Base-by-base conservation (phyloP, 2,888 invertebrate genomes). In the Rambutsinella grinnellia region DNA sequence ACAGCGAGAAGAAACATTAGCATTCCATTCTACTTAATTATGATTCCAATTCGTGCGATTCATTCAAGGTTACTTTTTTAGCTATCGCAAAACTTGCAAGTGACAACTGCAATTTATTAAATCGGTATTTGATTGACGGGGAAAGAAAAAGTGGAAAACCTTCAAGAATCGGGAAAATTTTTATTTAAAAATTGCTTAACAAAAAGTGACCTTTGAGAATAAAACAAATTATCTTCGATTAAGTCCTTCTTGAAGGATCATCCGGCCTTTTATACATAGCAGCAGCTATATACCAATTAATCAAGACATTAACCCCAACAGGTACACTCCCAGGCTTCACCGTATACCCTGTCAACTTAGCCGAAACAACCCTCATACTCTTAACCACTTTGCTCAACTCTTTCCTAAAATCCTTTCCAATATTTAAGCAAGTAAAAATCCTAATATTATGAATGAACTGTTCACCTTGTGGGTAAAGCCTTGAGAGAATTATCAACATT, bases 211-310 rank as follows among this genome's bases (percentile, higher is more conserved):
- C n/a, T n/a, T n/a, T n/a, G n/a, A n/a, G n/a, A n/a, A n/a, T n/a
- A n/a, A n/a, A n/a, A n/a, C n/a, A n/a, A n/a, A n/a, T n/a, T n/a
- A n/a, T 36, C 36, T 10, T 49, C n/a, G 6, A 36, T 68, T 72
- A 79, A 44, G 76, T 76, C 51, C 78, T 24, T 44, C 78, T 53
- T n/a, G 66, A 27, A 5, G 76, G 77, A 23, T 81, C 80, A 46
- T 72, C 71, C 1, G 80, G 80, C 28, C 80, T 49, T 24, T 81
- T 72, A 76, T 77, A 81, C 80, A 81, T 81, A 23, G 80, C 80
- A 6, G 80, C 80, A 3, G 65, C 65, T 49, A 81, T 81, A 46
- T 78, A 78, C 46, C 79, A 81, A 56, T 81, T 79, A 21, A 81
- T 71, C 3, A 81, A 63, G 5, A 63, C 66, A 27, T 81, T 74